These are phyloP conservation scores for Kryptolebias ocellatus DNA, from an alignment of 2,797 vertebrate species.

Conservation along the genomic window DNA sequence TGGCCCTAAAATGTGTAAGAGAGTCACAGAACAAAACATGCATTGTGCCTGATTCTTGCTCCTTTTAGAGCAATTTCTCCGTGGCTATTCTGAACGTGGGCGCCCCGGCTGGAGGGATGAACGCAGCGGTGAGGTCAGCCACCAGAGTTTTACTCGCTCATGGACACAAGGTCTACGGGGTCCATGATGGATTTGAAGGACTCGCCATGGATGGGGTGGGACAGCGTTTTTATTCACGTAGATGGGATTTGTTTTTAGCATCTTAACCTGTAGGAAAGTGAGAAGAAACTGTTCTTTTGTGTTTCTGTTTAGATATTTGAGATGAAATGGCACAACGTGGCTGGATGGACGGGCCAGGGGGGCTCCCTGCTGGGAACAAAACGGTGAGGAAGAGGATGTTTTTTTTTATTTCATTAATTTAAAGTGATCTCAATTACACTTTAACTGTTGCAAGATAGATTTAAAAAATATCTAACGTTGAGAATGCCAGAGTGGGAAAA, in stretches of 20 bases:
- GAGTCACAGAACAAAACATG: not conserved
- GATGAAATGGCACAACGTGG: conserved; percentile 90
- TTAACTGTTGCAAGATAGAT: not conserved
- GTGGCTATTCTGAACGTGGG: conserved; percentile 94
- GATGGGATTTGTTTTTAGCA: not conserved
- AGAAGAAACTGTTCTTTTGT: not conserved
- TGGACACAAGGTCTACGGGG: conserved; percentile 89
- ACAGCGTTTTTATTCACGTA: not conserved
- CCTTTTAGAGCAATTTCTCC: conserved; percentile 84
- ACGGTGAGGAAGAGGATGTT: conserved; percentile 76
- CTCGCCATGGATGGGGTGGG: conserved; percentile 88
- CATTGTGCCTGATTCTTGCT: not conserved
- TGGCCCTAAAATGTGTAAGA: not conserved
- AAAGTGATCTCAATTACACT: not conserved
- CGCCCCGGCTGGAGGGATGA: conserved; percentile 94
- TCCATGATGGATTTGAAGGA: conserved; percentile 91
- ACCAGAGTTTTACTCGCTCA: conserved; percentile 86
- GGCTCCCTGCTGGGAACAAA: conserved; percentile 96
- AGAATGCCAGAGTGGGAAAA: not conserved
- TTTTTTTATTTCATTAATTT: not conserved
- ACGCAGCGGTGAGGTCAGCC: conserved; percentile 89
- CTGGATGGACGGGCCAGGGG: conserved; percentile 94
- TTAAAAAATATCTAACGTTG: not conserved
- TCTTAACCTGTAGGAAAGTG: not conserved
- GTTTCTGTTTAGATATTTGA: conserved; percentile 82